Percentiles rank a stretch among this genome's conserved stretches.
These are phyloP conservation scores for Paracanthobrama guichenoti DNA, from an alignment of 2,113 vertebrate genomes.

Conservation along the genomic window DNA sequence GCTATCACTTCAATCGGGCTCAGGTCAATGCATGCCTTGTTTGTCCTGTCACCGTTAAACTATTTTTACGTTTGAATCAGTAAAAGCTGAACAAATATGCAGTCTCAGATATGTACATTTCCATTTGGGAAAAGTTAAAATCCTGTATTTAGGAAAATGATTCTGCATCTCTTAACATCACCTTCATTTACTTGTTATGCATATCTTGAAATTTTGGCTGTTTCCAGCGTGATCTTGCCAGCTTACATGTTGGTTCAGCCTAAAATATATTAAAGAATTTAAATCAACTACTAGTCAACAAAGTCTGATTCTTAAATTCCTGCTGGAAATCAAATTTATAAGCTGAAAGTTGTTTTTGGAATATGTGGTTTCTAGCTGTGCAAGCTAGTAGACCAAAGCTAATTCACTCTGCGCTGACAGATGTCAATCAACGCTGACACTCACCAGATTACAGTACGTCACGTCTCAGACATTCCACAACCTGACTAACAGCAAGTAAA, in stretches of 20 bases:
- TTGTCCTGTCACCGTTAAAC: conserved; percentile 63
- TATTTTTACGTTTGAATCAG: conserved; percentile 71
- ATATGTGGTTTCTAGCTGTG: neutral
- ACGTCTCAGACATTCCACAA: neutral
- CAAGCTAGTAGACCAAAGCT: neutral
- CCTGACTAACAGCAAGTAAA: neutral
- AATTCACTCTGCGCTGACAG: neutral
- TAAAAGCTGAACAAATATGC: conserved; percentile 66
- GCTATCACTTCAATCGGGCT: conserved; percentile 74
- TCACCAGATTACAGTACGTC: neutral
- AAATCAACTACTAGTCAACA: neutral
- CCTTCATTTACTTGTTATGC: conserved; percentile 14
- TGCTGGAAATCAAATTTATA: neutral
- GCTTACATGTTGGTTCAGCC: neutral
- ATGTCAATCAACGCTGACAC: neutral
- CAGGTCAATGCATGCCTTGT: conserved; percentile 72
- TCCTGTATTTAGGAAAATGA: conserved; percentile 44
- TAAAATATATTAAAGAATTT: neutral
- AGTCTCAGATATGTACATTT: conserved; percentile 63
- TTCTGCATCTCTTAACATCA: conserved; percentile 28
- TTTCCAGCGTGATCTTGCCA: neutral
- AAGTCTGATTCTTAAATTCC: neutral
- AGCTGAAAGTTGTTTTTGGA: neutral
- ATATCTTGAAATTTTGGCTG: conserved; percentile 12
- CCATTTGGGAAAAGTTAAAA: conserved; percentile 59